Conservation (phyloP, 92 coral and sea anemone genomes). For the Desmophyllum pertusum region DNA sequence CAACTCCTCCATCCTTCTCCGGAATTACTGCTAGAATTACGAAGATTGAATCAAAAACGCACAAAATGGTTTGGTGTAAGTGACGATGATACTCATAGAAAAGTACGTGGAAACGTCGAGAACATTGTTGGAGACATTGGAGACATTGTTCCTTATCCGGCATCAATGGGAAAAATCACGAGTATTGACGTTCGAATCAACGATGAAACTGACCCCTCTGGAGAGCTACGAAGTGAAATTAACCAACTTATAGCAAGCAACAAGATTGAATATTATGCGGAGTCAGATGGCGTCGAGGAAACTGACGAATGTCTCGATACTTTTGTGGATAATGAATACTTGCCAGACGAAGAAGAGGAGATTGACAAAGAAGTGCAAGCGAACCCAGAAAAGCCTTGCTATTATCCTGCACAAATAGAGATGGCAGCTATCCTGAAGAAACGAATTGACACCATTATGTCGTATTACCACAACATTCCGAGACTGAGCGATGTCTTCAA, state of each 20-base stretch:
- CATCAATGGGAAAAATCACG: conserved; percentile 2
- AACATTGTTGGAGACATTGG: not conserved
- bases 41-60: conserved; percentile 23
- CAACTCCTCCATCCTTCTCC: not conserved
- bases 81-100: not conserved
- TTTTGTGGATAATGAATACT: conserved; percentile 13
- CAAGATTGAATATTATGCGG: not conserved
- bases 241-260: not conserved
- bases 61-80: not conserved
- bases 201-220: conserved; percentile 12
- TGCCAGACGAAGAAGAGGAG: conserved; percentile 41
- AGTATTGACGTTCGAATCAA: conserved; percentile 18
- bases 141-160: not conserved
- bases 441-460: conserved; percentile 48
- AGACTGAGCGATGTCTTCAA: conserved; percentile 30
- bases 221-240: conserved; percentile 19
- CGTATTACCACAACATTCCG: conserved; percentile 31
- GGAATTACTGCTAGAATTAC: not conserved
- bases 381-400: conserved; percentile 29
- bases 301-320: not conserved
- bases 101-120: not conserved
- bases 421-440: conserved; percentile 39
- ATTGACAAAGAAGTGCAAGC: not conserved
- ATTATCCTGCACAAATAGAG: conserved; percentile 45
- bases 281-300: conserved; percentile 1